Conservation (phyloP, 1,140 invertebrate genomes). For the Neoseiulus cucumeris region DNA sequence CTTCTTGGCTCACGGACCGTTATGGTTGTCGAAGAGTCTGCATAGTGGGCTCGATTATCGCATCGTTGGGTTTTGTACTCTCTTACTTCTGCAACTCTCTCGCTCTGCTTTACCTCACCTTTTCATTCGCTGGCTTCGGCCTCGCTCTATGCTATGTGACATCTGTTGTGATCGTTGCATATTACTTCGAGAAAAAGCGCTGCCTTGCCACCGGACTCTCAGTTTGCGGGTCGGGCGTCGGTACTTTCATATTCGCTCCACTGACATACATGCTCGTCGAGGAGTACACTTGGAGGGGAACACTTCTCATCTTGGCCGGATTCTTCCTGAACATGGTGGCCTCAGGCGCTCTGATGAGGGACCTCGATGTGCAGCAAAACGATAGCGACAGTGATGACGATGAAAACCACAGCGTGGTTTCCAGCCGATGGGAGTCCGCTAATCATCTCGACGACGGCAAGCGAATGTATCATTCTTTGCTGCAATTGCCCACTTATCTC, state of each 20-base stretch:
- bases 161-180: conserved; percentile 77
- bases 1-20: conserved; percentile 63
- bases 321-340: conserved; percentile 66
- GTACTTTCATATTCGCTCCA: conserved; percentile 76
- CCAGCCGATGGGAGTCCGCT: neutral
- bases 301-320: conserved; percentile 57
- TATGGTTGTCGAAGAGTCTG: conserved; percentile 60
- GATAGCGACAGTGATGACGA: conserved; percentile 15
- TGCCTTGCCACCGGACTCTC: conserved; percentile 80
- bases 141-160: conserved; percentile 43
- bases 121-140: conserved; percentile 30
- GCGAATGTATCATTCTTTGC: conserved; percentile 49
- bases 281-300: conserved; percentile 68
- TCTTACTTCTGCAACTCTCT: conserved; percentile 38
- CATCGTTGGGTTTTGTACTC: conserved; percentile 52
- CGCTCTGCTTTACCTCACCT: conserved; percentile 28
- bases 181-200: conserved; percentile 78
- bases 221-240: conserved; percentile 58
- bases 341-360: conserved; percentile 62
- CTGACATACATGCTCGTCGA: conserved; percentile 49
- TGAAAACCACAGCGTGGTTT: neutral
- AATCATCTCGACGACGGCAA: conserved; percentile 17
- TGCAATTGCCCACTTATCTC: conserved; percentile 59
- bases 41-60: conserved; percentile 50
- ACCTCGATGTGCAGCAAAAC: conserved; percentile 34